Base-by-base conservation (phyloP, 2,888 invertebrate species). In the Coelinius sp. region DNA sequence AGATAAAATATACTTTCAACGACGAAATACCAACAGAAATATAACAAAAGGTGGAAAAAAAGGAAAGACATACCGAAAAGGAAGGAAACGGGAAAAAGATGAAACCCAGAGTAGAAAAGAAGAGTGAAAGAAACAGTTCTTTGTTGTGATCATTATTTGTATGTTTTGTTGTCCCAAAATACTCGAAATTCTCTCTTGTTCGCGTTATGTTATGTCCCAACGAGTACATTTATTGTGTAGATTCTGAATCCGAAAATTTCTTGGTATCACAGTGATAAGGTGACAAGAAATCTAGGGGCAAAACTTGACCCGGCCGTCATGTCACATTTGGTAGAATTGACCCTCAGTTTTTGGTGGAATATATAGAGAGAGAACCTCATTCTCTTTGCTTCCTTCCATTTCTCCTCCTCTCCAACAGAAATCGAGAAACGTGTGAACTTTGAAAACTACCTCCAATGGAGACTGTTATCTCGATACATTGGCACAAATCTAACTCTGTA, bases 241-340 rank as follows among this genome's bases (percentile, higher is more conserved):
- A 78, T 81, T 84, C 80, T 80, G 76, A 78, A 79, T 53, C 31
- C 66, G n/a, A 70, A 12, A 35, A 38, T 25, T 10, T 27, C n/a
- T n/a, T 27, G 5, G 17, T 25, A 27, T 68, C 62, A 68, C 46
- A 27, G 14, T 2, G 17, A 25, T 25, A 52, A 35, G 46, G 56
- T 67, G 56, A 62, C 66, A 59, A 62, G 38, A 67, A 53, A 53
- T 10, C 41, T 27, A 52, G 52, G 35, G 63, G 38, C 41, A 52
- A 70, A 38, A 27, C 49, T 70, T 70, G 35, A 70, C 63, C 62
- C 31, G 6, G 22, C 12, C 41, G 24, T 65, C 41, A 56, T 27
- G 56, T 10, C 14, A 8, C 14, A 17, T n/a, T 22, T 27, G 27
- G 41, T 56, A 70, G 44, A 27, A 66, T 70, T 65, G 65, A 59